Base-by-base conservation (phyloP, 2,113 vertebrate species). In the Rana temporaria region DNA sequence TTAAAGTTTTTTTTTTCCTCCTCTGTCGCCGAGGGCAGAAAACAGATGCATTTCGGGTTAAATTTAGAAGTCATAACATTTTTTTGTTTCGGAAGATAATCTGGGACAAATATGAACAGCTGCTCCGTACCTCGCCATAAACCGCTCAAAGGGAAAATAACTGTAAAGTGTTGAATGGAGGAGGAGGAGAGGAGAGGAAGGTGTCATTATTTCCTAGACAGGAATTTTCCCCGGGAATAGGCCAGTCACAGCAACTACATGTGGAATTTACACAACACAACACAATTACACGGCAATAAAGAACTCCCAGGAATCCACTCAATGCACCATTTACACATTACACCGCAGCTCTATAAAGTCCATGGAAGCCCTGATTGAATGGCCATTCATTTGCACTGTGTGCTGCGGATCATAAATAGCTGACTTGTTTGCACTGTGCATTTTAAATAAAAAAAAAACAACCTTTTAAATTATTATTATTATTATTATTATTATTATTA, bases 31-130 rank as follows among this genome's bases (percentile, higher is more conserved):
- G 53, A 26, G 3, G 6, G 12, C 17, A 30, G 15, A 32, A 26
- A 38, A 62, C 30, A 75, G 42, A 72, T 57, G 74, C 17, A 2
- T 64, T 52, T 77, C 9, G 52, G 15, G 38, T 17, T 76, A 76
- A 60, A 63, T 62, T 63, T 76, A 76, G 57, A 57, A 76, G 68
- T 55, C 48, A 24, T 53, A 71, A 71, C 42, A 42, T 69, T 69
- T 69, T 69, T 11, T 48, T 65, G 30, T 60, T 3, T 9, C 19
- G 32, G 32, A 34, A 20, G 57, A 62, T 42, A 22, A 60, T 75
- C 57, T 2, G 60, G 18, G 74, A 77, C 22, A 6, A 24, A 63
- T 26, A 18, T 2, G 38, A 52, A 48, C 74, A 64, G 74, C 73
- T 76, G 73, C 42, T 38, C 18, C 19, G 17, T 16, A 16, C 72